These are phyloP conservation scores for Mastomys coucha DNA, from an alignment of 2,113 vertebrate genomes.

Conservation along the genomic window DNA sequence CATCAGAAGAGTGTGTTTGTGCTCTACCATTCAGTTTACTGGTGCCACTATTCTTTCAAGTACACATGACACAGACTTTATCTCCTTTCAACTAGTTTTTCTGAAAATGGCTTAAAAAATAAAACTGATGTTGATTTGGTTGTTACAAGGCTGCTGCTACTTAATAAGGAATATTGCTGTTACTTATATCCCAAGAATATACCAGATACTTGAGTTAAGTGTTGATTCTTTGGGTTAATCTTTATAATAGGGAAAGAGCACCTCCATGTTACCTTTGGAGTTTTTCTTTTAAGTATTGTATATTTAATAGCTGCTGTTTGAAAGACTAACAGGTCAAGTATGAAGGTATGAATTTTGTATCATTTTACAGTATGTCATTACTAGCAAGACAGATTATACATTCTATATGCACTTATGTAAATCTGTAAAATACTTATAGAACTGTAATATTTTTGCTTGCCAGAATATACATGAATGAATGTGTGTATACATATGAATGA, in stretches of 20 bases:
- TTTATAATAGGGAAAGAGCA: slow-evolving; percentile 39
- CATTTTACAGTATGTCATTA: slow-evolving; percentile 40
- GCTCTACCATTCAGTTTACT: not conserved
- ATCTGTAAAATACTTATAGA: slow-evolving; percentile 54
- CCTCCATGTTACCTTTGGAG: not conserved
- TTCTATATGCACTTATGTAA: slow-evolving; percentile 30
- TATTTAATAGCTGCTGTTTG: slow-evolving; percentile 40
- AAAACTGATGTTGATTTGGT: slow-evolving; percentile 1
- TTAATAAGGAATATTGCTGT: slow-evolving; percentile 9
- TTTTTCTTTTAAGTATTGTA: slow-evolving; percentile 48
- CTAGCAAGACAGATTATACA: not conserved
- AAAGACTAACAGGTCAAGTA: slow-evolving; percentile 35
- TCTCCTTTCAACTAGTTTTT: slow-evolving; percentile 2
- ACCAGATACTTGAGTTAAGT: not conserved
- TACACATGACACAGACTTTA: slow-evolving; percentile 28
- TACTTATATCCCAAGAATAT: not conserved
- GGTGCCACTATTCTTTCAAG: slow-evolving; percentile 25
- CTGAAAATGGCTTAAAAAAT: not conserved
- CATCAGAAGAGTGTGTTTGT: not conserved
- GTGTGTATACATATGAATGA: not conserved
- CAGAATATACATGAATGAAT: not conserved
- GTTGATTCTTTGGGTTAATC: slow-evolving; percentile 27
- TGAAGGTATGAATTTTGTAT: slow-evolving; percentile 61
- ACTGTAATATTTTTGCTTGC: not conserved
- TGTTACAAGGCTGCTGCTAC: not conserved